These are phyloP conservation scores for Sorex fumeus DNA, from an alignment of 2,113 vertebrate species.

Conservation along the genomic window DNA sequence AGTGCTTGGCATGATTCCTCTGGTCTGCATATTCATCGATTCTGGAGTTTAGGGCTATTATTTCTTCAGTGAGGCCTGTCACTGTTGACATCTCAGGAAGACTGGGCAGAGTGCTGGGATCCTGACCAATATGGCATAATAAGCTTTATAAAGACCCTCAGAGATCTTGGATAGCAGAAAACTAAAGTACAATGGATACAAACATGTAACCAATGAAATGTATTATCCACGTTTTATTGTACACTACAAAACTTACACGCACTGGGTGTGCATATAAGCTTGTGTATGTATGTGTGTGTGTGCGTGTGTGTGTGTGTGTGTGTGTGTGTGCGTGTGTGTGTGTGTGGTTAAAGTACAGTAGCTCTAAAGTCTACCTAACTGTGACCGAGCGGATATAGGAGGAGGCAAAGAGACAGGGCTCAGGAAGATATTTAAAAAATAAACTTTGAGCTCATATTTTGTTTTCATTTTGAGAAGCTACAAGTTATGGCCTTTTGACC, in stretches of 20 bases:
- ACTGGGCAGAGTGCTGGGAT: background rate
- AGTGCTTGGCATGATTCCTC: background rate
- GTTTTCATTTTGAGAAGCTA: background rate
- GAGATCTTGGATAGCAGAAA: background rate
- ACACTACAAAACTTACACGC: background rate
- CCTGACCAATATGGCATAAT: background rate
- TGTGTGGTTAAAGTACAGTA: slow-evolving; percentile 19
- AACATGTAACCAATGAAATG: background rate
- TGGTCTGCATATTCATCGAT: background rate
- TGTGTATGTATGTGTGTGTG: too few species aligned
- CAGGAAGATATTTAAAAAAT: background rate
- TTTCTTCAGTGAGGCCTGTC: background rate
- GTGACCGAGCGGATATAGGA: background rate
- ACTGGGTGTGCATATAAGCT: too few species aligned
- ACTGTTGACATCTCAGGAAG: background rate
- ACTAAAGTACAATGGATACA: background rate
- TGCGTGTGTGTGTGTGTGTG: too few species aligned
- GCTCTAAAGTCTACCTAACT: background rate
- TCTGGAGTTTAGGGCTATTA: background rate
- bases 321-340: too few species aligned
- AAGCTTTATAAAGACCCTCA: background rate
- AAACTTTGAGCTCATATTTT: background rate
- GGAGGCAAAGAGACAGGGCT: background rate
- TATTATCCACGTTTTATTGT: background rate
- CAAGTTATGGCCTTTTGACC: slow-evolving; percentile 11